Base-by-base conservation (phyloP, 2,888 invertebrate species). In the Ophonus ardosiacus region DNA sequence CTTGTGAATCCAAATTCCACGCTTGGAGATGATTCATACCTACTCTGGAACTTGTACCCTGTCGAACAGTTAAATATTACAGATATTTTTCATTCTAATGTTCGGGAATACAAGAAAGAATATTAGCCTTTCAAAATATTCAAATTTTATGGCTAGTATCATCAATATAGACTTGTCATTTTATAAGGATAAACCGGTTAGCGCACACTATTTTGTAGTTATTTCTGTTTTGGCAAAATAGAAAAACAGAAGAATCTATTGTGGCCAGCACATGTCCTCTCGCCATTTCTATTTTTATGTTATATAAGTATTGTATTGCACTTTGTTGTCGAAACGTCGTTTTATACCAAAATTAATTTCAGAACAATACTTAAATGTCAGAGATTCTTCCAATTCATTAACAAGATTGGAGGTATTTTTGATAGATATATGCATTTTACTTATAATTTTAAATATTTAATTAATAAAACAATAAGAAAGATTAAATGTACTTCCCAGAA, bases 41-140 rank as follows among this genome's bases (percentile, higher is more conserved):
- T n/a, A 38, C 31, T 38, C 7, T 15, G 31, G 31, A 68, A 68
- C 68, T 68, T 68, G 68, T 68, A 68, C 10, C 31, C 68, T 68
- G 68, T 68, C 68, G 68, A 68, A 68, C 31, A 38, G 68, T 68
- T 68, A 68, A 68, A 68, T 68, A 68, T 68, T 68, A 68, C 38
- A 10, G n/a, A 68, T 68, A 68, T 68, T 68, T 68, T 68, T 68
- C 68, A 68, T 68, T 68, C 68, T 68, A 68, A 68, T 68, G 68
- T 68, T 68, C 38, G 24, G 31, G n/a, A 68, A 68, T 68, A 68
- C 68, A 68, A 68, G 68, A 68, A 68, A 68, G 68, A 68, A 68
- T 68, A 63, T 63, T 63, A 63, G 63, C 13, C 63, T 63, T 24
- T 63, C 21, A 24, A 63, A 18, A 63, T 63, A 68, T 68, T 68